Evolutionary conservation across 2,113 vertebrate genomes (phyloP).

Genomic region (Plectropomus leopardus): DNA sequence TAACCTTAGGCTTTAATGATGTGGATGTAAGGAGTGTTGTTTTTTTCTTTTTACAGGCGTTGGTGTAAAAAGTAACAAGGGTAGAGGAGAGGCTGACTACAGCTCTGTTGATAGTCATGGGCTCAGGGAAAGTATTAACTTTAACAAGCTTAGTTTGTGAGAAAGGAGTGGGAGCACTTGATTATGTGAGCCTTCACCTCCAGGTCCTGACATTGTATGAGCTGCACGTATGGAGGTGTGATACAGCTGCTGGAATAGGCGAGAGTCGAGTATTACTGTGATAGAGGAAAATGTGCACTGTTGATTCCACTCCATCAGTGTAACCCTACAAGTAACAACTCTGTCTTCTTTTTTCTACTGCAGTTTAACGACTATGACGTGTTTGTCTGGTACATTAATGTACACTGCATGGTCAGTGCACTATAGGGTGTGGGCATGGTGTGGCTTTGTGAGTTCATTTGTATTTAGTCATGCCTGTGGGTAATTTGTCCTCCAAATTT

Average conservation of each 20-base stretch:
- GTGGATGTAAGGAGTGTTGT: neutral
- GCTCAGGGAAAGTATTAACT: constrained; percentile 11
- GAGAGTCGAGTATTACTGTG: constrained; percentile 33
- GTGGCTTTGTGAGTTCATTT: neutral
- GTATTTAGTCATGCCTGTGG: neutral
- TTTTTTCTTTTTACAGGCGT: constrained; percentile 8
- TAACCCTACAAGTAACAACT: neutral
- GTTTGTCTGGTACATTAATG: neutral
- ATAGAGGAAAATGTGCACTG: constrained; percentile 6
- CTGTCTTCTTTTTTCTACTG: neutral
- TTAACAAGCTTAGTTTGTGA: constrained; percentile 34
- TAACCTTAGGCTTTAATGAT: neutral
- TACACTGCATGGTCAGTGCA: neutral
- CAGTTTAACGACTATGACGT: neutral
- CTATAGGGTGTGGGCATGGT: neutral
- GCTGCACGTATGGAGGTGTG: constrained; percentile 39
- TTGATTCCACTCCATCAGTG: constrained; percentile 13
- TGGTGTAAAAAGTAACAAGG: neutral
- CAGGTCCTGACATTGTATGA: constrained; percentile 16
- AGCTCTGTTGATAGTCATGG: neutral
- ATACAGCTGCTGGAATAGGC: constrained; percentile 39
- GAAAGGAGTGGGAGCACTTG: constrained; percentile 36
- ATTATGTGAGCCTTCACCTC: constrained; percentile 33
- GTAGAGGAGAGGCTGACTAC: neutral
- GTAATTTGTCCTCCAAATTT: constrained; percentile 4